Base-by-base conservation (phyloP, 37 sponge, comb jelly and placozoan genomes). In the Cliona cf. orientalis region DNA sequence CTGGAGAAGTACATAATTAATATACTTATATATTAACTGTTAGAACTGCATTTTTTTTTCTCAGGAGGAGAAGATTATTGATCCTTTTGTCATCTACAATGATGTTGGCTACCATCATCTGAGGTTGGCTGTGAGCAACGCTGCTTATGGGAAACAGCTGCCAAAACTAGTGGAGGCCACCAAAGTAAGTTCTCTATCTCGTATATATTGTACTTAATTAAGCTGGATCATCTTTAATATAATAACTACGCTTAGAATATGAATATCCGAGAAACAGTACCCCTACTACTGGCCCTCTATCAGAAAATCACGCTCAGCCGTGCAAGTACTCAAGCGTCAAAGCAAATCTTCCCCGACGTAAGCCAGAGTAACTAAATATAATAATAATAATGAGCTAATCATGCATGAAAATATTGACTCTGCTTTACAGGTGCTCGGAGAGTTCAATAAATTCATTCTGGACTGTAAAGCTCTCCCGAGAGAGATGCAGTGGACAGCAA, bases 11-110 rank as follows among this genome's bases (percentile, higher is more conserved):
- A 70, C 28, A 42, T 71, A 21, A 42, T 71, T 44, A 44, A 45
- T 19, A 42, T 5, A 22, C 22, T 44, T 38, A 56, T 56, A n/a
- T 56, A 29, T 55, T 26, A n/a, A 22, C 49, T 71, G 23, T 42
- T 26, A 35, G n/a, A n/a, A n/a, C n/a, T n/a, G n/a, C n/a, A n/a
- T n/a, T n/a, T n/a, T n/a, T n/a, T n/a, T n/a, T n/a, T n/a, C n/a
- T n/a, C n/a, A 79, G 72, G 34, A 84, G 49, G 59, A 90, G 21
- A 64, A 70, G 35, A 57, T 58, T 6, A 65, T 78, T 0, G 92
- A 91, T 66, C 82, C 80, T 33, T 92, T 83, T 84, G 89, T 84
- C 25, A 55, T 92, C 21, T 87, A 80, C 75, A 75, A 72, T 43
- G 76, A 58, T n/a, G 31, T 38, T 45, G 40, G 33, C 40, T 91